phyloP scores from a whole-genome alignment of 2,888 invertebrate species.

The Oxyteleia sp. region DNA sequence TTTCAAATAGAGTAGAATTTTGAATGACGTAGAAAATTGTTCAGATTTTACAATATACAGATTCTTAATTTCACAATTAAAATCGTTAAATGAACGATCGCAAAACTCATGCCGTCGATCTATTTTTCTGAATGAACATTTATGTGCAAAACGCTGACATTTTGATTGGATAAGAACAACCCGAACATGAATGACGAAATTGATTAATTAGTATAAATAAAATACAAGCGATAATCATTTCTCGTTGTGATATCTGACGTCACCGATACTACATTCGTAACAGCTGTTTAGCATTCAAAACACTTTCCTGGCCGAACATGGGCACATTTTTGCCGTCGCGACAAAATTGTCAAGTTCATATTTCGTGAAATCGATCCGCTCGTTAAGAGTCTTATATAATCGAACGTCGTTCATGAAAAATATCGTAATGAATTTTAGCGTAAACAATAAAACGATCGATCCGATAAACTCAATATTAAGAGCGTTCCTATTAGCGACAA shows the following conservation, averaged over 20 bases:
- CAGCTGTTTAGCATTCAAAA: conserved; percentile 19
- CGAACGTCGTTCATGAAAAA: not conserved
- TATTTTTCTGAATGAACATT: too few species aligned
- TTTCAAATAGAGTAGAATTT: too few species aligned
- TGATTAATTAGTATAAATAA: conserved; percentile 19
- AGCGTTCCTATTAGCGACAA: not conserved
- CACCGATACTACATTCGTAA: conserved; percentile 13
- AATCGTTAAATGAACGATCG: too few species aligned
- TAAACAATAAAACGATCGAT: not conserved
- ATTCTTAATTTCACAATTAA: too few species aligned
- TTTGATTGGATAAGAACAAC: not conserved
- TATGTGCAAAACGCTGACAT: not conserved
- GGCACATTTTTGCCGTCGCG: not conserved
- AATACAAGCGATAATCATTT: conserved; percentile 6
- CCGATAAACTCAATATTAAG: too few species aligned
- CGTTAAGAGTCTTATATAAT: not conserved
- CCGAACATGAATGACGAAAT: conserved; percentile 10
- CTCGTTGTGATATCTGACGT: conserved; percentile 14
- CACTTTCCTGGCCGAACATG: not conserved
- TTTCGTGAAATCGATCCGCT: not conserved
- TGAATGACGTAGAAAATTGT: too few species aligned
- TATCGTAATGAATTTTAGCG: not conserved
- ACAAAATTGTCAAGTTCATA: conserved; percentile 9
- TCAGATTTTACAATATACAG: too few species aligned
- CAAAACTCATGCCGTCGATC: too few species aligned